Conservation (phyloP, 2,797 vertebrate species). For the Percopsis omiscomaycus region DNA sequence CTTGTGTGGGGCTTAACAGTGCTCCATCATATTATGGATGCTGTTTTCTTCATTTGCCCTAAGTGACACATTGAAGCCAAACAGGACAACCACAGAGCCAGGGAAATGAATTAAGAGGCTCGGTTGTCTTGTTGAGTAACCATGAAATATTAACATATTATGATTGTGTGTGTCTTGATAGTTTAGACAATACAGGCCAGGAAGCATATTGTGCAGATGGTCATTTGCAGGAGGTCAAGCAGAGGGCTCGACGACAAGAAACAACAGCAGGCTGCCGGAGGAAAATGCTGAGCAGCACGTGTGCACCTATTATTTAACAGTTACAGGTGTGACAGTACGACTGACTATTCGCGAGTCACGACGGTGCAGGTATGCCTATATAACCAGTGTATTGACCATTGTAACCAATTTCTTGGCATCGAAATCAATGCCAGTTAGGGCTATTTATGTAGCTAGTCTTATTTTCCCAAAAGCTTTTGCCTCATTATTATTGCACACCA, state of each 20-base stretch:
- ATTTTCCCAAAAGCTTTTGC: slow-evolving; percentile 5
- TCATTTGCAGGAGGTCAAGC: slow-evolving; percentile 42
- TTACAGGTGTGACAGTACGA: no score
- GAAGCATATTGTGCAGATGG: slow-evolving; percentile 22
- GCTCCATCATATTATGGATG: slow-evolving; percentile 50
- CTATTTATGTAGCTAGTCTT: neutral
- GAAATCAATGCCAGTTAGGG: neutral
- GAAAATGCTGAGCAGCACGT: slow-evolving; percentile 14
- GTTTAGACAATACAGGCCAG: slow-evolving; percentile 9
- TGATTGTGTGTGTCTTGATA: slow-evolving; percentile 27
- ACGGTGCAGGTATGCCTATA: neutral
- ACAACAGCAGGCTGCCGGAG: slow-evolving; percentile 32
- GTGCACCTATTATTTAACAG: neutral
- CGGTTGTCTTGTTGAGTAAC: neutral
- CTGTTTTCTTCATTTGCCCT: slow-evolving; percentile 32
- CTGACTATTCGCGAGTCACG: no score
- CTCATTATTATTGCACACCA: slow-evolving; percentile 5
- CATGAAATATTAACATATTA: slow-evolving; percentile 30
- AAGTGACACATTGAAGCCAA: slow-evolving; percentile 37
- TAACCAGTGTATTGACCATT: slow-evolving; percentile 15
- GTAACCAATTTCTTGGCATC: slow-evolving; percentile 13
- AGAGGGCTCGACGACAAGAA: slow-evolving; percentile 22
- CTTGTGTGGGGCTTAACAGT: slow-evolving; percentile 35
- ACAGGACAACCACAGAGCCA: slow-evolving; percentile 18
- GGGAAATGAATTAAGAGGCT: neutral